Evolutionary conservation across 2,888 invertebrate species (phyloP).

Genomic region (Eurytoma californica): DNA sequence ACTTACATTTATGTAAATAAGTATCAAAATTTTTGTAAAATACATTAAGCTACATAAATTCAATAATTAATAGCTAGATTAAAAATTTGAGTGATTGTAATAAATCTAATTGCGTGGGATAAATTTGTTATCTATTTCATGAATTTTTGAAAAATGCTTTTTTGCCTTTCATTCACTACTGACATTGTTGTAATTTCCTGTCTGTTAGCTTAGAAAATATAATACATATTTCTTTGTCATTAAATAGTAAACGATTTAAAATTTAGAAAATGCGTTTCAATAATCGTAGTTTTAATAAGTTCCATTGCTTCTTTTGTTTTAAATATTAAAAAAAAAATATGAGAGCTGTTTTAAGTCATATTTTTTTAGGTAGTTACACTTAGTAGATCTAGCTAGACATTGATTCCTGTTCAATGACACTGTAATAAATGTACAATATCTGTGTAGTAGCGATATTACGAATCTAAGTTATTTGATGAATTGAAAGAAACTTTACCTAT

Average conservation of each 20-base stretch:
- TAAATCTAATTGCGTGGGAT: slow-evolving; percentile 14
- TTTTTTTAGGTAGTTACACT: background rate
- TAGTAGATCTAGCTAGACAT: background rate
- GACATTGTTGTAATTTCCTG: no score
- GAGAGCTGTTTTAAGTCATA: background rate
- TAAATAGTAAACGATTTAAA: no score
- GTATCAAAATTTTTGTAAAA: slow-evolving; percentile 46
- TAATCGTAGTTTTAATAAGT: background rate
- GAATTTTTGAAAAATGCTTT: slow-evolving; percentile 2
- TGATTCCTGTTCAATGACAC: background rate
- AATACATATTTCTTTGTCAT: no score
- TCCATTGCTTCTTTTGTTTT: background rate
- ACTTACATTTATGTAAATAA: slow-evolving; percentile 50
- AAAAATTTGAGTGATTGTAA: slow-evolving; percentile 21
- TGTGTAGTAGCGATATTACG: background rate
- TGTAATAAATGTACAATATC: background rate
- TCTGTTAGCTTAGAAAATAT: no score
- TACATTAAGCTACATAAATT: slow-evolving; percentile 23
- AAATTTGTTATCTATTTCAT: background rate
- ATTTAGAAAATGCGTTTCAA: background rate
- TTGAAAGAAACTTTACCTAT: slow-evolving; percentile 35
- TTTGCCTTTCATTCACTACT: slow-evolving; percentile 16
- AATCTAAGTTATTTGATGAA: slow-evolving; percentile 1
- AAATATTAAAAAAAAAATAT: background rate
- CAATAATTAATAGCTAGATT: slow-evolving; percentile 24